Evolutionary conservation across 2,113 vertebrate species (phyloP).

Genomic region (Xenopus borealis): DNA sequence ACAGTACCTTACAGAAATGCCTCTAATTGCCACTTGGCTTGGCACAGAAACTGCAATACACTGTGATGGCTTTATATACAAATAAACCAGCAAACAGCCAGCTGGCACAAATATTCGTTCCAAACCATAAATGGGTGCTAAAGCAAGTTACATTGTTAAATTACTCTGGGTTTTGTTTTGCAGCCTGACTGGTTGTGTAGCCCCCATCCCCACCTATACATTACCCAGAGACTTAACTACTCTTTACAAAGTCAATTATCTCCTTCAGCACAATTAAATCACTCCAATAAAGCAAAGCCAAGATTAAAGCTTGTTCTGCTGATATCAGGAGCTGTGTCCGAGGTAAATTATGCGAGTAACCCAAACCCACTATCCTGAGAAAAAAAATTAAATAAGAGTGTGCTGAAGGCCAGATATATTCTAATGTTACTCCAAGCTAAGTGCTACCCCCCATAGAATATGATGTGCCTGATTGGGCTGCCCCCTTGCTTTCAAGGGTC

Average conservation of each 20-base stretch:
- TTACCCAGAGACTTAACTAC: neutral
- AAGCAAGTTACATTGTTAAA: neutral
- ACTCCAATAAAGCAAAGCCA: neutral
- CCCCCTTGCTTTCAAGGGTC: too few relatives aligned
- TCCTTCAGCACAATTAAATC: neutral
- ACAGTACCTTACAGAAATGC: neutral
- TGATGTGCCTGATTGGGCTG: too few relatives aligned
- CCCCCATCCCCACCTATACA: neutral
- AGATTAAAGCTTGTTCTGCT: neutral
- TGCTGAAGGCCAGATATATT: too few relatives aligned
- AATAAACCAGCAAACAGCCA: neutral
- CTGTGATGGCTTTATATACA: constrained; percentile 14
- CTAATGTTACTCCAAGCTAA: too few relatives aligned
- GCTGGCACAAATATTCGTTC: neutral
- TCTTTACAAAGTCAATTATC: constrained; percentile 2
- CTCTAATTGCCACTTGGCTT: too few relatives aligned
- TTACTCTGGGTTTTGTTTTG: neutral
- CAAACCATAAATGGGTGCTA: neutral
- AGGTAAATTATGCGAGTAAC: neutral
- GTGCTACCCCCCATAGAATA: too few relatives aligned
- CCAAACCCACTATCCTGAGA: neutral
- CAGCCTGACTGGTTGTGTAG: neutral
- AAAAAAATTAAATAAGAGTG: too few relatives aligned
- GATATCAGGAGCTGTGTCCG: neutral
- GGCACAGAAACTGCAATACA: neutral